A percentile compares a stretch with the other conserved stretches of the same genome.
These are phyloP conservation scores for Anagrus nilaparvatae DNA, from an alignment of 1,140 invertebrate species.

Conservation along the genomic window DNA sequence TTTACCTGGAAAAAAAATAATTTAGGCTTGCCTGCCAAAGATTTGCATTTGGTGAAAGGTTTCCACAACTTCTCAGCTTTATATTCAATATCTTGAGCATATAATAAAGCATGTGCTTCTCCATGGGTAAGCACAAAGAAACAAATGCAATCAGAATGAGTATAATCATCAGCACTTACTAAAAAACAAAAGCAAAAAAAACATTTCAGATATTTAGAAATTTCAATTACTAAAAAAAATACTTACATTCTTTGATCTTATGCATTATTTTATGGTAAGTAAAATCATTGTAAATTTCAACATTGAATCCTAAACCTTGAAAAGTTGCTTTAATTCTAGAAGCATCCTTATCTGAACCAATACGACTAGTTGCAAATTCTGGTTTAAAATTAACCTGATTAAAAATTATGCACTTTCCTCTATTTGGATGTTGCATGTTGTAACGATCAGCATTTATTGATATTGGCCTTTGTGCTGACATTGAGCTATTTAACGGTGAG, in stretches of 20 bases:
- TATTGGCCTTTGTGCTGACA: no score
- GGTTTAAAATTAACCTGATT: conserved; percentile 55
- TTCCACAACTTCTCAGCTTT: conserved; percentile 44
- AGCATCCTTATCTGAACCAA: conserved; percentile 25
- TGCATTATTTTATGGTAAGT: conserved; percentile 21
- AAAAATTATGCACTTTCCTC: conserved; percentile 64
- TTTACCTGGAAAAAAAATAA: conserved; percentile 51
- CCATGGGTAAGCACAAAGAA: conserved; percentile 56
- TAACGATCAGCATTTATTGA: conserved; percentile 49
- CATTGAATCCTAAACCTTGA: conserved; percentile 25
- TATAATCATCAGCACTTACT: conserved; percentile 42
- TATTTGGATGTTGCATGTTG: conserved; percentile 51
- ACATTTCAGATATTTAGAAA: conserved; percentile 4
- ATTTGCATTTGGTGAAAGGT: conserved; percentile 49
- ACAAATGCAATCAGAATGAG: conserved; percentile 49
- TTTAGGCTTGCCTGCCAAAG: conserved; percentile 55
- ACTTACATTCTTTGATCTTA: conserved; percentile 25
- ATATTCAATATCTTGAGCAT: conserved; percentile 46
- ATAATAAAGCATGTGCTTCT: conserved; percentile 43
- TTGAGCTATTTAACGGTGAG: no score
- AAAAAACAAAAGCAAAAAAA: conserved; percentile 1
- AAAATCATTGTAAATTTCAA: conserved; percentile 21
- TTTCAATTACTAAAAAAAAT: conserved; percentile 1
- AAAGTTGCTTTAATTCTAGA: conserved; percentile 25
- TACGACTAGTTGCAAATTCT: conserved; percentile 17